Conservation (phyloP, 2,797 vertebrate genomes). For the Danio tinwini region DNA sequence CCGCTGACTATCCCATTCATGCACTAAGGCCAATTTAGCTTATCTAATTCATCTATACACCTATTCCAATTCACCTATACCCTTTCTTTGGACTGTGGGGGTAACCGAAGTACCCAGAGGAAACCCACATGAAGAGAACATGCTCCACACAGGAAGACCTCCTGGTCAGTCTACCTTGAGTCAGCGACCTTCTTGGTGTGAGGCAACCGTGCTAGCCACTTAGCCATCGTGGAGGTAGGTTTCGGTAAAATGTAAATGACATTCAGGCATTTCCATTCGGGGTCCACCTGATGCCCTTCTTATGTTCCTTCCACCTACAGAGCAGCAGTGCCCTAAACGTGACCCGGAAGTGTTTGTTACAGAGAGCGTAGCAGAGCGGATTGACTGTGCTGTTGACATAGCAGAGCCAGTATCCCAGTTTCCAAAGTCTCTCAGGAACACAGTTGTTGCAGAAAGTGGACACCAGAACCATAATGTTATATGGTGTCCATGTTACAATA, state of each 20-base stretch:
- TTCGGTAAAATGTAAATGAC: background rate
- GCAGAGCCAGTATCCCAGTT: slow-evolving; percentile 63
- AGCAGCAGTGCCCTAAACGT: slow-evolving; percentile 60
- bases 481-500: slow-evolving; percentile 62
- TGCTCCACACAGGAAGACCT: no score
- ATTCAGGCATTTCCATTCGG: slow-evolving; percentile 30
- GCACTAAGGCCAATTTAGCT: no score
- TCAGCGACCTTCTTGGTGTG: no score
- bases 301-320: slow-evolving; percentile 55
- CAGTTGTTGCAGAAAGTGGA: slow-evolving; percentile 61
- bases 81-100: no score
- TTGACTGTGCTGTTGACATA: slow-evolving; percentile 64
- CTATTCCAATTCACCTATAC: no score
- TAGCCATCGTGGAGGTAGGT: no score
- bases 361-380: slow-evolving; percentile 60
- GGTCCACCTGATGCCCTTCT: slow-evolving; percentile 45
- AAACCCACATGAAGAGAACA: background rate
- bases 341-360: slow-evolving; percentile 61
- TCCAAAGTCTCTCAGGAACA: slow-evolving; percentile 60
- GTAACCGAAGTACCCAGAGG: no score
- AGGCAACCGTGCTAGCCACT: no score
- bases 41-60: no score
- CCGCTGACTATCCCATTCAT: no score
- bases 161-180: no score
- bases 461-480: slow-evolving; percentile 64